Evolutionary conservation across 2,888 invertebrate genomes (phyloP), one percentile per base, ranked within the genome.

Genomic region (Athrips mouffetella): DNA sequence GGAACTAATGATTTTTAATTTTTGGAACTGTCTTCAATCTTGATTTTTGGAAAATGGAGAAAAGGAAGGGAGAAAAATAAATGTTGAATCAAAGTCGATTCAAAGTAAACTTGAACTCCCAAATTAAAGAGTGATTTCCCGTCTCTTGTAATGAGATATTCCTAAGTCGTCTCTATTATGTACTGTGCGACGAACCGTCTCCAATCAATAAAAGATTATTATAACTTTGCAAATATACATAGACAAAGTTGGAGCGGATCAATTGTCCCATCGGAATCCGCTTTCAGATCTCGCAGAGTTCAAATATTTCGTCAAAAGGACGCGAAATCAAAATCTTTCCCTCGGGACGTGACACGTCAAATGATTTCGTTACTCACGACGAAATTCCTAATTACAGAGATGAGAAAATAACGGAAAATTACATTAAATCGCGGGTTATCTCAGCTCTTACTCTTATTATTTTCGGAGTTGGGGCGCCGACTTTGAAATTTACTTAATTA

Each of bases 401-500:
- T 67, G 68, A 53, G 64, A 73, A 75, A 71, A 76, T 74, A 74
- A 73, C 65, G 61, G 62, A 63, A 71, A 73, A 73, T 79, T 70
- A 68, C 67, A 73, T 74, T 75, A 76, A 76, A 75, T 75, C 71
- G 71, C 63, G 65, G 70, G 73, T 77, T 74, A 76, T 73, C 72
- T 70, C 63, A 70, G 70, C 73, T 72, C 67, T 75, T 65, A 72
- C 67, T 71, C 69, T 73, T 78, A 79, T 80, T 78, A 76, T 80
- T 47, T 73, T 77, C 60, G 64, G 66, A 69, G 68, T 73, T 66
- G 67, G 70, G 64, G 65, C 70, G 67, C 65, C 65, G 73, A 73
- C 73, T 77, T 76, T 58, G 69, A 80, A 80, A 81, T 80, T 80
- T 71, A 75, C 75, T 80, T 80, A 81, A 81, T 80, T 78, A 76